Base-by-base conservation (phyloP, 2,888 invertebrate genomes). In the Ypsolopha scabrella region DNA sequence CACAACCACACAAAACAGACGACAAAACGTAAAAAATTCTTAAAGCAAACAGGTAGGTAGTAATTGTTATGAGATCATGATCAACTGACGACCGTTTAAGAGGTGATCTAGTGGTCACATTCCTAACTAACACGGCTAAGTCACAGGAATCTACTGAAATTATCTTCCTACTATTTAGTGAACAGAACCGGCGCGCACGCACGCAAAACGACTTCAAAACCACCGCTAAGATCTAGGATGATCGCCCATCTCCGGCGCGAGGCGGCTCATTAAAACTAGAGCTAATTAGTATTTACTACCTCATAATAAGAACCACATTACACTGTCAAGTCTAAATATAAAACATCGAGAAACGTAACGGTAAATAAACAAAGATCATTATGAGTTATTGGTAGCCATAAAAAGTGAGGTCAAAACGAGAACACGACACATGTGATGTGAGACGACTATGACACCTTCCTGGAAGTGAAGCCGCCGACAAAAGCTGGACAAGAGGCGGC, bases 321-420 rank as follows among this genome's bases (percentile, higher is more conserved):
- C 43, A 8, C 45, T 7, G n/a, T 9, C 45, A 45, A 34, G 45
- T 10, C 24, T 34, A 11, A 2, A 48, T 13, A 37, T 48, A 48
- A 48, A 48, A 10, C 37, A 11, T 37, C 2, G 14, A 1, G 2
- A 48, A 48, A 37, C 9, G 36, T 13, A 14, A 48, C 47, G 10
- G 37, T 47, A 36, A 13, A 48, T 48, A 45, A 45, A 45, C 34
- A 45, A 24, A 24, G 24, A 33, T 45, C 45, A 6, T 43, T n/a
- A 45, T 45, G 45, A 45, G 45, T 45, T 45, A 45, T 45, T 45
- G 45, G 10, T 13, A 34, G 8, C 14, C 11, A 8, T 14, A 45
- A 45, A 43, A 48, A 48, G 47, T 37, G 37, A 24, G 47, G 45
- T 45, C 37, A 48, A 48, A 8, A 35, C 47, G 36, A n/a, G 14